Conservation (phyloP, 2,888 invertebrate species). For the Resseliella maxima region DNA sequence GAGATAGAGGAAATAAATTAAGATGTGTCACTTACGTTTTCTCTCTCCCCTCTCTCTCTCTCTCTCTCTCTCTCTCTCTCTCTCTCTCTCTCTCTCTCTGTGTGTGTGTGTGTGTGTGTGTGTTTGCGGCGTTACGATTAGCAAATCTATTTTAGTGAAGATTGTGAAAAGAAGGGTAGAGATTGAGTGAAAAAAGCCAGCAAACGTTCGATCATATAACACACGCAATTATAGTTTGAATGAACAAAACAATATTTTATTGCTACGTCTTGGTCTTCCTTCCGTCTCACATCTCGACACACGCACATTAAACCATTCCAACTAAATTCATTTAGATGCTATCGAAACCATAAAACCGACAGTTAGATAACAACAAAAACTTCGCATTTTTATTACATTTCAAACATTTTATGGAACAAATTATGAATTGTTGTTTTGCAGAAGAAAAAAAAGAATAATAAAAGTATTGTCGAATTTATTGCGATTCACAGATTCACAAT, state of each 20-base stretch:
- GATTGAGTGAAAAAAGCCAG: not conserved
- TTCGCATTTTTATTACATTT: constrained; percentile 34
- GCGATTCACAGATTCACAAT: not conserved
- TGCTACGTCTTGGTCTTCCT: constrained; percentile 43
- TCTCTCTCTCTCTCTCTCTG: not conserved
- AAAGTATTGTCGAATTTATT: not conserved
- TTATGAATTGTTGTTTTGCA: constrained; percentile 24
- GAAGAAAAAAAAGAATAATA: too few relatives aligned
- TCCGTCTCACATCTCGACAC: constrained; percentile 32
- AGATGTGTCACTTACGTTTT: too few relatives aligned
- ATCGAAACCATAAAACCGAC: constrained; percentile 39
- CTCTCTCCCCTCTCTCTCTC: too few relatives aligned
- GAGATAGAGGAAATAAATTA: constrained; percentile 51
- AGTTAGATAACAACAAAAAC: not conserved
- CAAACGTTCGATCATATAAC: not conserved
- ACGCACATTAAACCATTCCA: constrained; percentile 22
- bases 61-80: not conserved
- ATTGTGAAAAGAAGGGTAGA: not conserved
- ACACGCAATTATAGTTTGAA: constrained; percentile 31
- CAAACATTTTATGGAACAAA: not conserved
- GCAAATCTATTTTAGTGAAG: not conserved
- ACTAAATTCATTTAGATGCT: constrained; percentile 20
- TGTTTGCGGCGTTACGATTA: constrained; percentile 39
- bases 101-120: not conserved
- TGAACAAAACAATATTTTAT: not conserved